These are phyloP conservation scores for Cyclophora punctaria DNA, from an alignment of 2,888 invertebrate species.

Conservation along the genomic window DNA sequence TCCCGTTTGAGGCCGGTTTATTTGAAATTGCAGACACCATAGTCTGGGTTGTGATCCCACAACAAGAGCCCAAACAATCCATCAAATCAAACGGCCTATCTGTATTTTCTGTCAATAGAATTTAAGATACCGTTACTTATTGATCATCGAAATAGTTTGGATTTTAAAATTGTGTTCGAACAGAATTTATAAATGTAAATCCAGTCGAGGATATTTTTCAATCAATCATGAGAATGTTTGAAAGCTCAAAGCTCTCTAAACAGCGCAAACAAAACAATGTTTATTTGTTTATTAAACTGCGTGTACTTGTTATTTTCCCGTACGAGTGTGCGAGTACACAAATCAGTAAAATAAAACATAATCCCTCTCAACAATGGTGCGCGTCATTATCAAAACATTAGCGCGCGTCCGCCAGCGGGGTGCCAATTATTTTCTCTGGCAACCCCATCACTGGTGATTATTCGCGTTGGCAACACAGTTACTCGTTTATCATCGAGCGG, in stretches of 20 bases:
- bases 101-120: too few relatives aligned
- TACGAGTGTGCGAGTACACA: conserved; percentile 28
- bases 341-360: conserved; percentile 60
- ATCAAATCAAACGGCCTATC: too few relatives aligned
- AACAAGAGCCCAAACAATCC: too few relatives aligned
- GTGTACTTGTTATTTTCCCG: conserved; percentile 32
- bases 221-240: too few relatives aligned
- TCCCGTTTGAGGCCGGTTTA: too few relatives aligned
- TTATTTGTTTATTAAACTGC: conserved; percentile 36
- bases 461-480: conserved; percentile 57
- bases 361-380: conserved; percentile 51
- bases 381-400: conserved; percentile 71
- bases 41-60: too few relatives aligned
- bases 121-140: too few relatives aligned
- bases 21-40: too few relatives aligned
- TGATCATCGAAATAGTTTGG: too few relatives aligned
- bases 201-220: too few relatives aligned
- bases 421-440: conserved; percentile 67
- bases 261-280: conserved; percentile 11
- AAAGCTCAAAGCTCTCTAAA: conserved; percentile 1
- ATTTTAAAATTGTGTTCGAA: too few relatives aligned
- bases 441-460: conserved; percentile 61
- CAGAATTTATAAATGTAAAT: too few relatives aligned
- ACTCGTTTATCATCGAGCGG: conserved; percentile 45
- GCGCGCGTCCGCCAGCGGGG: conserved; percentile 62